A percentile compares a stretch with the other conserved stretches of the same genome.
Conservation (phyloP, 2,113 vertebrate species). For the Sylvia atricapilla region DNA sequence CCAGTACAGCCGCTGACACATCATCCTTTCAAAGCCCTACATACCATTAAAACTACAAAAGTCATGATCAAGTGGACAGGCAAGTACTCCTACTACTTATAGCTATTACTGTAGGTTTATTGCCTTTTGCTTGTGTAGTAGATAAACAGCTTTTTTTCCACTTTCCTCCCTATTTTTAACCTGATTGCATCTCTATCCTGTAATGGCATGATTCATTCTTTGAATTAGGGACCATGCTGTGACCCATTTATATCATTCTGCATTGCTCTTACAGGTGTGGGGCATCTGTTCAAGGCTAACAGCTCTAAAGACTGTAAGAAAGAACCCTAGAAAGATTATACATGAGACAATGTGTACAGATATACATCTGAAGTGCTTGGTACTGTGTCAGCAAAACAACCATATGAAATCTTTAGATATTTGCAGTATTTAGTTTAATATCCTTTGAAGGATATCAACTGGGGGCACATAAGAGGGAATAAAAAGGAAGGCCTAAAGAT, state of each 20-base stretch:
- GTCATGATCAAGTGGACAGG: neutral
- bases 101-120: neutral
- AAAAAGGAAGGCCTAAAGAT: neutral
- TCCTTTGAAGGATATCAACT: neutral
- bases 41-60: neutral
- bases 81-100: neutral
- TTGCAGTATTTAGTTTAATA: neutral
- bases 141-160: neutral
- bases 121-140: neutral
- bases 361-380: neutral
- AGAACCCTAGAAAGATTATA: neutral
- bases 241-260: neutral
- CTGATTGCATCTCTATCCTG: neutral
- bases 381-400: neutral
- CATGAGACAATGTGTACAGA: neutral
- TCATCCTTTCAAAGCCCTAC: neutral
- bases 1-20: neutral
- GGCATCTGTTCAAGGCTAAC: neutral
- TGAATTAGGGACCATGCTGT: neutral
- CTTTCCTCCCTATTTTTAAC: neutral
- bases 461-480: neutral
- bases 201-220: neutral
- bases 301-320: neutral
- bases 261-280: neutral
- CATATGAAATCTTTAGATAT: neutral